phyloP scores from a whole-genome alignment of 2,797 vertebrate genomes.

The Gambelia wislizenii region DNA sequence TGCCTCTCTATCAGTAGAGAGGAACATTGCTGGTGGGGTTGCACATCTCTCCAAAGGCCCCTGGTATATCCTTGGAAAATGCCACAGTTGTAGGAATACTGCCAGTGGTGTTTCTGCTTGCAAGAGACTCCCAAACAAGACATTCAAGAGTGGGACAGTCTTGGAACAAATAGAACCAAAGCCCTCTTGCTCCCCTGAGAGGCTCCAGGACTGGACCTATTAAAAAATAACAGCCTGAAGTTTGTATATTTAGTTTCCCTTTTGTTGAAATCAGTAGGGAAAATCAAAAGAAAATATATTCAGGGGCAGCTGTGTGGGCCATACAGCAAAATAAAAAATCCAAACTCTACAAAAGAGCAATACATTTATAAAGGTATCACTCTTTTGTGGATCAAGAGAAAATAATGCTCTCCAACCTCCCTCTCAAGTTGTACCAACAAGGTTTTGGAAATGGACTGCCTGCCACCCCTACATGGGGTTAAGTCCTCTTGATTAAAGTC shows the following conservation, averaged over 20 bases:
- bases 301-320: too few relatives aligned
- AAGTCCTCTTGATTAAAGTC: neutral
- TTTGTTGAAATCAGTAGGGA: too few relatives aligned
- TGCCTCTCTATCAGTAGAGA: neutral
- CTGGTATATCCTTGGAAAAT: neutral
- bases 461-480: neutral
- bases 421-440: neutral
- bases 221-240: neutral
- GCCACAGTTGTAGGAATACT: neutral
- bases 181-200: neutral
- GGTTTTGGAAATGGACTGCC: neutral
- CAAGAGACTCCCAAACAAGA: neutral
- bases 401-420: neutral
- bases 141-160: neutral
- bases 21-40: too few relatives aligned
- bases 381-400: too few relatives aligned
- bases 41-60: neutral
- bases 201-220: neutral
- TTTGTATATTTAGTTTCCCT: neutral
- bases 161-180: neutral
- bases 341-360: too few relatives aligned
- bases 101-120: neutral
- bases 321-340: too few relatives aligned
- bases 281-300: neutral
- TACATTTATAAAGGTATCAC: too few relatives aligned